Base-by-base conservation (phyloP, 64 coral and sea anemone species). In the Anthopleura sola region DNA sequence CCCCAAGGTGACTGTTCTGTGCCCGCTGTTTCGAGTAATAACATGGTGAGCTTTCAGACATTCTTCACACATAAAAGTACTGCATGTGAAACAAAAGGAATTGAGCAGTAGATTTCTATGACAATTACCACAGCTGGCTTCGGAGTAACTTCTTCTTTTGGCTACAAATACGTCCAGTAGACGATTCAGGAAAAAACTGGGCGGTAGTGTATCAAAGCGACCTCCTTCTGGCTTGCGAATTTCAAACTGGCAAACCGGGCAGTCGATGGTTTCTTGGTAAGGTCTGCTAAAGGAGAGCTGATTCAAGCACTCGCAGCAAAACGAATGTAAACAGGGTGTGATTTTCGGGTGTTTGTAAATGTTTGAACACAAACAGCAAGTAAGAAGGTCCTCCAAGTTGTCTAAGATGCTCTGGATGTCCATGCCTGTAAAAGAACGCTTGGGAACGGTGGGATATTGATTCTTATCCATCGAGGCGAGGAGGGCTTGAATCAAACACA, bases 291-390 rank as follows among this genome's bases (percentile, higher is more conserved):
- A 76, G 19, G 90, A 86, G 14, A 97, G 55, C 19, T 90, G 46
- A 78, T 97, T 92, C 55, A 97, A 90, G 68, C 94, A 97, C 53
- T 97, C 85, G 9, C 58, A 82, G 82, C 94, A 97, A 89, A 97
- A 97, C 20, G 83, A 85, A 60, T 97, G 94, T 75, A 97, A 69
- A 90, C 94, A 97, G 20, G 85, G 83, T 8, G 94, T 93, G 60
- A 97, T 84, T 75, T 78, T 88, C 19, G 94, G 94, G 28, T 97
- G 88, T 36, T 81, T 92, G 83, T 93, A 87, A 23, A 92, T 86
- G 37, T 97, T 92, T 20, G 90, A 93, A 37, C 94, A 97, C 20
- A 83, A 39, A 23, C 85, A 80, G 56, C 94, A 97, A 37, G 77
- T 97, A 23, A 97, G 47, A 15, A 86, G 78, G 38, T 81, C 89